A percentile compares a stretch with the other conserved stretches of the same genome.
Evolutionary conservation across 2,888 invertebrate genomes (phyloP).

Genomic region (Cynaeus angustus): DNA sequence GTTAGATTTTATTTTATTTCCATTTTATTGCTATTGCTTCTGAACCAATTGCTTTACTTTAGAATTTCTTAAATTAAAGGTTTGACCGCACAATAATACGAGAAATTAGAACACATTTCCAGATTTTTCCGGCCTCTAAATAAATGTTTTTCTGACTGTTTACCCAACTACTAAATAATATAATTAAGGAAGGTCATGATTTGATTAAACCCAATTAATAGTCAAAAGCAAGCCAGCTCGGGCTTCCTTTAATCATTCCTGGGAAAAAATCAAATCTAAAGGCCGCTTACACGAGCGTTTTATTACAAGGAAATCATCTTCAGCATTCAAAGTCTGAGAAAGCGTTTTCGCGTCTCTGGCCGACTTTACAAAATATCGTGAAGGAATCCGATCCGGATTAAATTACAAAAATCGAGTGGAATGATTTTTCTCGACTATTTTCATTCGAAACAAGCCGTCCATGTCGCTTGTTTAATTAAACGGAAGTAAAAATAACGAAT

Average conservation of each 20-base stretch:
- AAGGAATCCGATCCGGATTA: constrained; percentile 33
- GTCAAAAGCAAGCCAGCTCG: background rate
- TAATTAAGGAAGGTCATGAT: constrained; percentile 1
- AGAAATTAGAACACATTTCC: too few species aligned
- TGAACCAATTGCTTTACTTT: too few species aligned
- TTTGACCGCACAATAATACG: too few species aligned
- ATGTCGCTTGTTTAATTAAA: constrained; percentile 47
- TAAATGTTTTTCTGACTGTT: too few species aligned
- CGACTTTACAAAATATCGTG: constrained; percentile 25
- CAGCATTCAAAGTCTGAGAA: constrained; percentile 28
- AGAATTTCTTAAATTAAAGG: too few species aligned
- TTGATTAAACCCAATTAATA: constrained; percentile 14
- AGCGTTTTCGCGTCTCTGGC: constrained; percentile 32
- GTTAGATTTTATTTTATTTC: too few species aligned
- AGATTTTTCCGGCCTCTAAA: too few species aligned
- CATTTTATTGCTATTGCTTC: too few species aligned
- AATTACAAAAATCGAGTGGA: constrained; percentile 37
- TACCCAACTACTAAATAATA: too few species aligned
- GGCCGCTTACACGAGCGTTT: constrained; percentile 37
- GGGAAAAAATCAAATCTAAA: constrained; percentile 15
- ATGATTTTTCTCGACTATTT: constrained; percentile 30
- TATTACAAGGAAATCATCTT: constrained; percentile 42
- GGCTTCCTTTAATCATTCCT: constrained; percentile 26
- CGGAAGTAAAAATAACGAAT: constrained; percentile 51
- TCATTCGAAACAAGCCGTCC: constrained; percentile 35